Conservation (phyloP, 2,888 invertebrate genomes). For the Aethes cnicana region DNA sequence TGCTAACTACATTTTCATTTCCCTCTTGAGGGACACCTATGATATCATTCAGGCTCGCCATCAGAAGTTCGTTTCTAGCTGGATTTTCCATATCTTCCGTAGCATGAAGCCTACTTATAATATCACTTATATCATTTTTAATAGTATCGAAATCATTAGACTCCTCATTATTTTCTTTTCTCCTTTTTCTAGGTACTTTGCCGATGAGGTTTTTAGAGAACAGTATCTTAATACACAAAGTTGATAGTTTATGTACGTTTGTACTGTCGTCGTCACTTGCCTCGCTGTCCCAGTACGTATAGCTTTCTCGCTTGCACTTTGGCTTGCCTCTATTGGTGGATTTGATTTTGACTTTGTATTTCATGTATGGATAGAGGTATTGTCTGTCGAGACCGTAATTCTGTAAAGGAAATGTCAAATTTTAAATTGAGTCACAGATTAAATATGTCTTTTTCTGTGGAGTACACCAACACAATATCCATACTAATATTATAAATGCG, state of each 20-base stretch:
- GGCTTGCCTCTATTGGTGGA: no score
- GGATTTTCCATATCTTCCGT: constrained; percentile 36
- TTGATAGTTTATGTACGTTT: constrained; percentile 44
- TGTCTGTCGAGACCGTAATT: constrained; percentile 55
- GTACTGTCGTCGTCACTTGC: constrained; percentile 34
- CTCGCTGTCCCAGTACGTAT: constrained; percentile 62
- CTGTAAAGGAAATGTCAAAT: constrained; percentile 46
- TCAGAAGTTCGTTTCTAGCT: constrained; percentile 27
- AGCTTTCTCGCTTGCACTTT: constrained; percentile 48
- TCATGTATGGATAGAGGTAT: constrained; percentile 56
- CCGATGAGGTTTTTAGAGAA: constrained; percentile 56
- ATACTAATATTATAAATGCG: no score
- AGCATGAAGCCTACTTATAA: constrained; percentile 49
- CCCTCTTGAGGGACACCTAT: constrained; percentile 9
- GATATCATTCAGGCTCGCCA: constrained; percentile 20
- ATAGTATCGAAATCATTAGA: constrained; percentile 40
- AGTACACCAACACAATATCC: no score
- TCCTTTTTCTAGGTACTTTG: constrained; percentile 52
- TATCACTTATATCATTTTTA: constrained; percentile 44
- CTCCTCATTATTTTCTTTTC: constrained; percentile 43
- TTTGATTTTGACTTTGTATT: constrained; percentile 43
- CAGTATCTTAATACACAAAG: constrained; percentile 54
- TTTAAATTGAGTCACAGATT: neutral
- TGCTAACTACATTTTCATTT: constrained; percentile 7
- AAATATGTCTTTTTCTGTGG: no score